These are phyloP conservation scores for Sorex araneus DNA, from an alignment of 2,113 vertebrate species.

Conservation along the genomic window DNA sequence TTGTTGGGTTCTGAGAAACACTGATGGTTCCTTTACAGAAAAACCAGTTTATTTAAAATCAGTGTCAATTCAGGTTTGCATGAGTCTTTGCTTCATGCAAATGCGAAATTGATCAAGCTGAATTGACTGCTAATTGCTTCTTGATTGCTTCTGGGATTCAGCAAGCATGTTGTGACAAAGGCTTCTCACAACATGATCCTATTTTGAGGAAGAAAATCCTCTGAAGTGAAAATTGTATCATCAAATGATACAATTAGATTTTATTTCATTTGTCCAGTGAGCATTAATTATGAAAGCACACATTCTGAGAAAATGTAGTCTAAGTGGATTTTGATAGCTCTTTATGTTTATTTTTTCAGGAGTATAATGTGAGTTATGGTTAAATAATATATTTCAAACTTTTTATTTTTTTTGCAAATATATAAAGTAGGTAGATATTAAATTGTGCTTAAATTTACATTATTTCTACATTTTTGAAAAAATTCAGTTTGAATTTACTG, in stretches of 20 bases:
- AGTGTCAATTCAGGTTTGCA: constrained; percentile 63
- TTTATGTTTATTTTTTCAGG: constrained; percentile 16
- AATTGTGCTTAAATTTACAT: neutral
- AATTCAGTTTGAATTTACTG: constrained; percentile 22
- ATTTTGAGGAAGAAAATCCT: constrained; percentile 45
- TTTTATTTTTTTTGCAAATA: neutral
- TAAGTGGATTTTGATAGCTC: neutral
- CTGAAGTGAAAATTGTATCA: constrained; percentile 70
- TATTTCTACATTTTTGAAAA: neutral
- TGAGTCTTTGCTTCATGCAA: constrained; percentile 68
- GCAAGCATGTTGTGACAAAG: neutral
- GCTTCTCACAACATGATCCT: constrained; percentile 35
- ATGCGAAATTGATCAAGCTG: constrained; percentile 4
- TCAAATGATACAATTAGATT: constrained; percentile 53
- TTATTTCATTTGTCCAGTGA: neutral
- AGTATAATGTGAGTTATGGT: neutral
- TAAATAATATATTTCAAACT: neutral
- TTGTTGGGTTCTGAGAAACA: neutral
- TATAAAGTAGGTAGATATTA: neutral
- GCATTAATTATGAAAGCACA: neutral
- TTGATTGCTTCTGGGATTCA: constrained; percentile 36
- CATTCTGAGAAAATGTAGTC: neutral
- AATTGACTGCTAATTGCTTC: constrained; percentile 56
- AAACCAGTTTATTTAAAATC: constrained; percentile 25
- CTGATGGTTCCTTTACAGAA: neutral